Base-by-base conservation (phyloP, 2,888 invertebrate genomes). In the Diadromus collaris region DNA sequence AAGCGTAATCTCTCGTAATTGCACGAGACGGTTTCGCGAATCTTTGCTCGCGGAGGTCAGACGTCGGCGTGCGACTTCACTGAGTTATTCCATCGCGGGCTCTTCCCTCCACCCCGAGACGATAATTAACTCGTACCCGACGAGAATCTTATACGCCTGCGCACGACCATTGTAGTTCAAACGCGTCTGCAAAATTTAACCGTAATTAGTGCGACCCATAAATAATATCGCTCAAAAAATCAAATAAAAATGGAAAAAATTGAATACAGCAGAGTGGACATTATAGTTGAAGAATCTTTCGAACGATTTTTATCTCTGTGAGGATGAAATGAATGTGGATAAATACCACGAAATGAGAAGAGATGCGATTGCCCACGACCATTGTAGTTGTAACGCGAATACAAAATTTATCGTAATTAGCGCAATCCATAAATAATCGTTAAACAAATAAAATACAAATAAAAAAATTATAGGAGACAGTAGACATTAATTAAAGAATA, bases 1-100 rank as follows among this genome's bases (percentile, higher is more conserved):
- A 27, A 41, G 65, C 38, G 68, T 56, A 76, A 76, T 78, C 71
- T 75, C 48, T 72, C 38, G 63, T 71, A 76, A 79, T 79, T 76
- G 68, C 56, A 16, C 10, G 13, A 29, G 44, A 46, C 27, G 21
- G 46, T 60, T 46, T 41, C 56, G 38, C 58, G 68, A 56, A 41
- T 56, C 29, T 34, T 61, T 41, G 27, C 54, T 16, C 54, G 10
- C 54, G 29, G 54, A 56, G 54, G 27, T 56, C 54, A 16, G 29
- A 29, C 29, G 16, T 38, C 38, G 16, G 6, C 29, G 13, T 16
- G 54, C 27, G 54, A 27, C 16, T n/a, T 29, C 13, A 16, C 9
- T 29, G 27, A 56, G 29, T 56, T 13, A 56, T 56, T 56, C 54
- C n/a, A n/a, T 6, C 54, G 27, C 54, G 29, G 29, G 13, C 16